phyloP scores from a whole-genome alignment of 2,888 invertebrate genomes.

The Drosophila incognita region DNA sequence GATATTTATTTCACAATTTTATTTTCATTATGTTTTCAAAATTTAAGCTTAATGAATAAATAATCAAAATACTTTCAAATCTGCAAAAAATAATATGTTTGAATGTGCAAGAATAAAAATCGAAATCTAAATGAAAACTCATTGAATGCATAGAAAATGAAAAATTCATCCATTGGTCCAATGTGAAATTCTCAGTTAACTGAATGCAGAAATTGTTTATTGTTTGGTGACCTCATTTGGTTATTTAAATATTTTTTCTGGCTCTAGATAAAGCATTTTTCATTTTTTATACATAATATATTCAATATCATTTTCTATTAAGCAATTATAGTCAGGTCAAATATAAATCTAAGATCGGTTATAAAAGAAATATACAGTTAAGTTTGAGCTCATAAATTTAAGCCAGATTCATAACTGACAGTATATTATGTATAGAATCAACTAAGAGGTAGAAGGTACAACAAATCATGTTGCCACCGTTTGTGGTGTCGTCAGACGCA shows the following conservation, averaged over 20 bases:
- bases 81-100: background rate
- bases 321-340: background rate
- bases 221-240: background rate
- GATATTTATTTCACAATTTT: background rate
- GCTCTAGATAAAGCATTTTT: background rate
- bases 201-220: background rate
- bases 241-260: background rate
- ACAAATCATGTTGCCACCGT: constrained; percentile 21
- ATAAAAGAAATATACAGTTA: background rate
- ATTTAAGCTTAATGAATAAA: background rate
- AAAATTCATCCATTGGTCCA: background rate
- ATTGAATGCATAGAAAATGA: background rate
- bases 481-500: constrained; percentile 23
- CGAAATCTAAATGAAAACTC: background rate
- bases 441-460: background rate
- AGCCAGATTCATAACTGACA: background rate
- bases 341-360: no score
- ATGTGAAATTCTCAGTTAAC: background rate
- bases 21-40: background rate
- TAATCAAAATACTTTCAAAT: background rate
- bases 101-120: background rate
- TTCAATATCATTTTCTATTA: background rate
- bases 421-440: background rate
- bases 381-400: background rate
- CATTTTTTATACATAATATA: background rate